Base-by-base conservation (phyloP, 2,113 vertebrate genomes). In the Coptodon bakossiorum region DNA sequence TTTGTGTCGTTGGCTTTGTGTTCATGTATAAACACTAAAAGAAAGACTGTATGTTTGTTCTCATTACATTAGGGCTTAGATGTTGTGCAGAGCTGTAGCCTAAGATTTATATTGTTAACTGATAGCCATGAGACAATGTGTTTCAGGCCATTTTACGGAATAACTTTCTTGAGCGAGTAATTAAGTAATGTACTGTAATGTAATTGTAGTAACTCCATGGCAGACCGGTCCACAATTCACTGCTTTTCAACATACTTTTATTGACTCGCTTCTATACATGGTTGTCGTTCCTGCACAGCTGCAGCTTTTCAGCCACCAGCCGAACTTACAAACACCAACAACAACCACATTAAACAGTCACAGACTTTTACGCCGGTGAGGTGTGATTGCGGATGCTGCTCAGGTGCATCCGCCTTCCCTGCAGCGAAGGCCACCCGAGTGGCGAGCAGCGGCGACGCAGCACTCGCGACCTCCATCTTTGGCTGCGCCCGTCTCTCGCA, bases 401-500 rank as follows among this genome's bases (percentile, higher is more conserved):
- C 57, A 61, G 57, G 57, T 34, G 9, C 2, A 31, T 34, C 9
- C 16, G 16, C 59, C 29, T 63, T 63, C 29, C 59, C 59, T 63
- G 29, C 59, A 63, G 29, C 9, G 1, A 61, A 34, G 29, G 57
- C 57, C 16, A 61, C 57, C 16, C 1, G 2, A 61, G 57, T 19
- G 57, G 29, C 3, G 16, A 61, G 57, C 16, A 19, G 16, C 9
- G 2, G 29, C 9, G 3, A 34, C 5, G 3, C 59, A 10, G 59
- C 59, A 34, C 16, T 36, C 31, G 4, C 0, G 0, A 11, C 2
- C 6, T 36, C 59, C 17, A 0, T 7, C 59, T 63, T 34, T 16
- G 0, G 59, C 16, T 34, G 59, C 1, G 5, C 4, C 0, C 3
- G 24, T 57, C 22, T 27, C 24, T 57, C 12, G 4, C 29, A 10